Evolutionary conservation across 2,113 vertebrate species (phyloP), one percentile per base, ranked within the genome.

Genomic region (Cyrtonyx montezumae): DNA sequence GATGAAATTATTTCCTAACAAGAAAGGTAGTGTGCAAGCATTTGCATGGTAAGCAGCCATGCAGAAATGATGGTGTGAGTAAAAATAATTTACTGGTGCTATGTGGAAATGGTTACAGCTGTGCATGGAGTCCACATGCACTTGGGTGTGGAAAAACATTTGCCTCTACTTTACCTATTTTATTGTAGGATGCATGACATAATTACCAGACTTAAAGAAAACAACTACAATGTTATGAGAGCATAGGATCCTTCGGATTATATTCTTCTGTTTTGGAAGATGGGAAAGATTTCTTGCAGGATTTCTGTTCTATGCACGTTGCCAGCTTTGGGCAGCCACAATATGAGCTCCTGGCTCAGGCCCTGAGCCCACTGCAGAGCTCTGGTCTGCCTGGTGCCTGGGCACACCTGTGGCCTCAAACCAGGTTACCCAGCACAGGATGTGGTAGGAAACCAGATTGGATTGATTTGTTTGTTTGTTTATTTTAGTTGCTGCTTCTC

Each of bases 1-100:
- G 19, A 80, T 70, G 56, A 82, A 87, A 80, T 94, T 87, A 75
- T 86, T 75, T 92, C 79, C 76, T 84, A 67, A 46, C 5, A 10
- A 70, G 86, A 70, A 75, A 58, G 90, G 69, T 37, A 16, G 9
- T 51, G 56, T 88, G 48, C 62, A 65, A 68, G 43, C 88, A 19
- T 86, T 81, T 71, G 6, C 51, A 2, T 65, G 51, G 62, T 71
- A 76, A 75, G n/a, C 65, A 90, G 13, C 18, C 23, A 21, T 76
- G 90, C 28, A 28, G 48, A 40, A 51, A 20, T 48, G 48, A 43
- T 84, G 28, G 22, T 12, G 28, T 77, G 87, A 82, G 51, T 67
- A 73, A 75, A 94, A 86, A 53, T 45, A 0, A 0, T 65, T 80
- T 69, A 71, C 70, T 32, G 37, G 34, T 59, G 37, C 14, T 74